Percentiles rank a stretch among this genome's conserved stretches.
Evolutionary conservation across 2,113 vertebrate genomes (phyloP).

Genomic region (Chlorodrepanis virens): DNA sequence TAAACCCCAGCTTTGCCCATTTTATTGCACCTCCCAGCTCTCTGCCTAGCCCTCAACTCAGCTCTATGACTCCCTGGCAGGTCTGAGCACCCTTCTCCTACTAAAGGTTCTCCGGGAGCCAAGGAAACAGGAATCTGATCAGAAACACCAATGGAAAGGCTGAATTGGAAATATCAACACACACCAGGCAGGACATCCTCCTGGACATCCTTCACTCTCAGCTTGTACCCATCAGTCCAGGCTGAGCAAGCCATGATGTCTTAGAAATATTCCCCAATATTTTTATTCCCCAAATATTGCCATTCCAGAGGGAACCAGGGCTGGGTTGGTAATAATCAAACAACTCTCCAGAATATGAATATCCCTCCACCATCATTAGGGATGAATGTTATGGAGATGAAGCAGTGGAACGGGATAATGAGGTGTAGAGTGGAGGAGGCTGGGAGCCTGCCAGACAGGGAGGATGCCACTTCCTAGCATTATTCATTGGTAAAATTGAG

Average conservation of each 20-base stretch:
- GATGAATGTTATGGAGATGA: background rate
- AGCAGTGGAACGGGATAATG: conserved; percentile 5
- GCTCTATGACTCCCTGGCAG: background rate
- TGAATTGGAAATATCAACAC: background rate
- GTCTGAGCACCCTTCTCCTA: background rate
- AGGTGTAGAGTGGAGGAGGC: background rate
- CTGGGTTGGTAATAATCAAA: background rate
- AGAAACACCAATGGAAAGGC: background rate
- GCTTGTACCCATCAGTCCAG: background rate
- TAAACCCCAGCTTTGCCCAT: background rate
- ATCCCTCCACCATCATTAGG: background rate
- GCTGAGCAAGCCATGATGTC: background rate
- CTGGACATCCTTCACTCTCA: background rate
- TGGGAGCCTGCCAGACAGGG: background rate
- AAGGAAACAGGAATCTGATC: background rate
- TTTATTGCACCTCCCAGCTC: background rate
- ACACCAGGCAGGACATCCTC: background rate
- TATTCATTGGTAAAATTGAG: conserved; percentile 16
- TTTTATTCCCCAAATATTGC: too few relatives aligned
- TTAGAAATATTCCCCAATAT: background rate
- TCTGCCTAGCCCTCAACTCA: background rate
- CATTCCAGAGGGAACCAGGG: background rate
- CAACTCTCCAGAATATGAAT: background rate
- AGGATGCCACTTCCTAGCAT: conserved; percentile 17
- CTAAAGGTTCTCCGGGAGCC: background rate